phyloP scores from a whole-genome alignment of 1,140 invertebrate species.

The Glossosoma conforme region DNA sequence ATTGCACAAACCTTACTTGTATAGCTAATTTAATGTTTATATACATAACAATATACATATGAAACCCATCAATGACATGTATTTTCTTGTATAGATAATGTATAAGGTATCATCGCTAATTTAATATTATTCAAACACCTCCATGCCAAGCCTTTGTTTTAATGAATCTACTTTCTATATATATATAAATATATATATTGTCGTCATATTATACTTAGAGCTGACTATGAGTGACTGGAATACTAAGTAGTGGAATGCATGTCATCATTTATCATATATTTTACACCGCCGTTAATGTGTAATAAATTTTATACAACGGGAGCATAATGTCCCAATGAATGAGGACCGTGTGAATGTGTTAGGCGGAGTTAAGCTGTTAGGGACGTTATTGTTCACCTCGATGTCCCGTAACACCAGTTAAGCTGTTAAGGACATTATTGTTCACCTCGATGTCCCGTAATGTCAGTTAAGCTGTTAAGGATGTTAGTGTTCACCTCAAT shows the following conservation, averaged over 20 bases:
- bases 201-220: conserved; percentile 16
- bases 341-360: conserved; percentile 17
- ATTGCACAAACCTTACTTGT: conserved; percentile 29
- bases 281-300: conserved; percentile 29
- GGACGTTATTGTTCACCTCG: background rate
- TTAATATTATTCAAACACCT: conserved; percentile 17
- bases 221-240: conserved; percentile 18
- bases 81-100: conserved; percentile 31
- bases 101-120: conserved; percentile 29
- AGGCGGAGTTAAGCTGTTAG: conserved; percentile 1
- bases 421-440: no score
- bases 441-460: no score
- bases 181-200: background rate
- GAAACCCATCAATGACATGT: conserved; percentile 25
- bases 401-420: background rate
- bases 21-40: conserved; percentile 29
- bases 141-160: conserved; percentile 22
- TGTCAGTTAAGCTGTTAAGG: no score
- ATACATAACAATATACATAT: conserved; percentile 18
- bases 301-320: conserved; percentile 30
- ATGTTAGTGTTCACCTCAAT: no score
- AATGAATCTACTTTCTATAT: conserved; percentile 4
- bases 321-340: conserved; percentile 14
- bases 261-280: conserved; percentile 25
- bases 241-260: conserved; percentile 16